Base-by-base conservation (phyloP, 1,140 invertebrate genomes). In the Cylas formicarius region DNA sequence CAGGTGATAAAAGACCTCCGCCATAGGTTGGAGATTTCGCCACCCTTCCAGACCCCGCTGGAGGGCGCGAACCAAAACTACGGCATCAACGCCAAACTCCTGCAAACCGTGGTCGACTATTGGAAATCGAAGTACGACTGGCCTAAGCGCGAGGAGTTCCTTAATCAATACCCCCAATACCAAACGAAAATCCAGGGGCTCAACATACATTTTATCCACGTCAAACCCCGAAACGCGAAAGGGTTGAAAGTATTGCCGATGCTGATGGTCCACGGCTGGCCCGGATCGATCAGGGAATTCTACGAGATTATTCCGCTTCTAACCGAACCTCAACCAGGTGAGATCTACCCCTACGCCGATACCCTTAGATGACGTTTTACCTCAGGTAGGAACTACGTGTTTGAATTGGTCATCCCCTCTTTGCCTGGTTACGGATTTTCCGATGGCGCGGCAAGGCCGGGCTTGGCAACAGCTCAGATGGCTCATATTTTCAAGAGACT, bases 191-290 rank as follows among this genome's bases (percentile, higher is more conserved):
- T 86, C 53, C 83, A 73, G 67, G 82, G 72, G 4, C 67, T 92
- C 2, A 73, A 85, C 44, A 76, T 90, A 31, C 86, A 90, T 62
- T 88, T 76, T 52, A 71, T 86, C 13, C 78, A 79, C 46, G 72
- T 73, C 0, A 82, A 78, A 52, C 73, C 74, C 56, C 70, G 75
- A 66, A 70, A 75, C 2, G 52, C 61, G 55, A 58, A 56, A 28
- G 21, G 32, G 9, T 23, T 28, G 1, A 73, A 70, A 62, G 72
- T 89, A 1, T 49, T 83, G 2, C 86, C 86, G 0, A 28, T 91
- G 14, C 56, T 94, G 1, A 16, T 95, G 1, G 53, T 89, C 3
- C 90, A 95, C 58, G 90, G 91, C 10, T 96, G 90, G 91, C 91
- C 91, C 2, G 89, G 91, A 18, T 87, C 84, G 0, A 72, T 93